Percentiles rank a stretch among this genome's conserved stretches.
These are phyloP conservation scores for Tympanoctomys barrerae DNA, from an alignment of 2,797 vertebrate genomes.

Conservation along the genomic window DNA sequence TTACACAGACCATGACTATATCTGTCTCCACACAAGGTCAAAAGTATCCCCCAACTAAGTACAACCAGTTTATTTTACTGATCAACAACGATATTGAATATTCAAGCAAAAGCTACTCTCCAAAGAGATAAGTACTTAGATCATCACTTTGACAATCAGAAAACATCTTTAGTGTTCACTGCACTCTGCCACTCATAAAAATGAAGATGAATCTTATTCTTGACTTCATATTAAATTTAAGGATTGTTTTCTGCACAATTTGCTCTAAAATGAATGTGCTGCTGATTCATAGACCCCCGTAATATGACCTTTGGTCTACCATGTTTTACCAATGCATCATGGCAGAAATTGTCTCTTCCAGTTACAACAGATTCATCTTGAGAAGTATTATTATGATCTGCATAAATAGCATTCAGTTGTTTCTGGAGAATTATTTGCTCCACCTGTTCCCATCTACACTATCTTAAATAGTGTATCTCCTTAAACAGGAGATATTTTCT, in stretches of 20 bases:
- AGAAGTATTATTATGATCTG: constrained; percentile 52
- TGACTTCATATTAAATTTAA: constrained; percentile 54
- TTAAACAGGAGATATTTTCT: constrained; percentile 50
- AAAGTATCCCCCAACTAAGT: neutral
- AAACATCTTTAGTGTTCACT: constrained; percentile 41
- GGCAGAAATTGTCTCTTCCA: constrained; percentile 43
- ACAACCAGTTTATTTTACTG: neutral
- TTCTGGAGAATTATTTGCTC: constrained; percentile 71
- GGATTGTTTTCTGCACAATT: constrained; percentile 57
- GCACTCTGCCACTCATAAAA: constrained; percentile 54
- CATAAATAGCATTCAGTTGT: constrained; percentile 62
- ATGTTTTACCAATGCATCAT: constrained; percentile 54
- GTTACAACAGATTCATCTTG: constrained; percentile 46
- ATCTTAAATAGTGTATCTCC: constrained; percentile 3
- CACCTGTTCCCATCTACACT: constrained; percentile 60
- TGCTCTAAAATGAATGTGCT: constrained; percentile 71
- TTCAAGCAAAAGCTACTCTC: neutral
- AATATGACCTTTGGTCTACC: constrained; percentile 60
- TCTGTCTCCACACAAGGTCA: neutral
- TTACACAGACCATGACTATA: neutral
- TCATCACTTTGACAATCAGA: neutral
- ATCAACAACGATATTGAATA: neutral
- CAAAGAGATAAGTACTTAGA: neutral
- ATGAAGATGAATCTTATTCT: constrained; percentile 66
- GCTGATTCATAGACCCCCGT: constrained; percentile 59